These are phyloP conservation scores for Agrotis segetum DNA, from an alignment of 2,888 invertebrate genomes.

Conservation along the genomic window DNA sequence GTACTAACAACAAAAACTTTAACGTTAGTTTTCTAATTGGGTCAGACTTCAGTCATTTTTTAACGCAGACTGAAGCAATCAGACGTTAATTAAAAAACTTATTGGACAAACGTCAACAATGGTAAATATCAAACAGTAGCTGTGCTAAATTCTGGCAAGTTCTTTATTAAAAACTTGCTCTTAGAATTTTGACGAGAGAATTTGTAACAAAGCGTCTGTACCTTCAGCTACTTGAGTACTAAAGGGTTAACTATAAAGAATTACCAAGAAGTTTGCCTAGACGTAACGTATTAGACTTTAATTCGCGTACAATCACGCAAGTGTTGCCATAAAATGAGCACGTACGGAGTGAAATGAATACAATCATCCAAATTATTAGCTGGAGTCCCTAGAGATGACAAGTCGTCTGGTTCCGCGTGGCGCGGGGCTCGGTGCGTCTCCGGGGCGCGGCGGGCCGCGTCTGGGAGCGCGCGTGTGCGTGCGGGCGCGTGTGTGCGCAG, in stretches of 20 bases:
- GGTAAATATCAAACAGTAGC: conserved; percentile 30
- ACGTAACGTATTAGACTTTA: conserved; percentile 4
- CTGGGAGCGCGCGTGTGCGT: conserved; percentile 46
- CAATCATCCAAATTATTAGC: conserved; percentile 40
- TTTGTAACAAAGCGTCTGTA: conserved; percentile 21
- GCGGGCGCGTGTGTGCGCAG: conserved; percentile 69
- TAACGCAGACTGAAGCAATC: conserved; percentile 24
- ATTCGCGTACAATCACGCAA: conserved; percentile 8
- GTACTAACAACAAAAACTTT: not conserved
- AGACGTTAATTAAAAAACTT: conserved; percentile 50
- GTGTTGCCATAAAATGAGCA: not conserved
- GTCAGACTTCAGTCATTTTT: conserved; percentile 38
- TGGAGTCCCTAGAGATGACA: conserved; percentile 15
- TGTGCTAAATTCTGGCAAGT: conserved; percentile 13
- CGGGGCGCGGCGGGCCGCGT: conserved; percentile 35
- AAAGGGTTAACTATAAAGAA: conserved; percentile 23
- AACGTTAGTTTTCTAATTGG: conserved; percentile 31
- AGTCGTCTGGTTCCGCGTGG: conserved; percentile 36
- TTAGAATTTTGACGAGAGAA: conserved; percentile 9
- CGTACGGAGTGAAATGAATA: conserved; percentile 12
- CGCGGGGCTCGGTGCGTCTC: not conserved
- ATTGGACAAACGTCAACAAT: conserved; percentile 34
- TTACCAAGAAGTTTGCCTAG: conserved; percentile 9
- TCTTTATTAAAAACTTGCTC: conserved; percentile 22
- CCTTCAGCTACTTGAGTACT: conserved; percentile 24